Conservation (phyloP, 2,888 invertebrate genomes). For the Heliconius aoede region DNA sequence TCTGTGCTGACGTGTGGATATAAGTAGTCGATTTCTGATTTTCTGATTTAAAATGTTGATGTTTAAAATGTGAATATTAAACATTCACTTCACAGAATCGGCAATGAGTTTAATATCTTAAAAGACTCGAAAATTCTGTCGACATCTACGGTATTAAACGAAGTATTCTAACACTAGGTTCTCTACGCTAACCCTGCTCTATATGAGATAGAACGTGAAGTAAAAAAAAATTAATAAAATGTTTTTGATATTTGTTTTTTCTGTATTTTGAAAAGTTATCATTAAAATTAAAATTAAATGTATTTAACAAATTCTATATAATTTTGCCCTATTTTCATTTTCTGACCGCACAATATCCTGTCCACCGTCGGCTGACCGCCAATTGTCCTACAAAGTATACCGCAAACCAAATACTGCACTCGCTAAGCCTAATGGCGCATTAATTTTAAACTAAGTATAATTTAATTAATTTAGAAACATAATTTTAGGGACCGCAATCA, state of each 20-base stretch:
- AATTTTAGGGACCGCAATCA: neutral
- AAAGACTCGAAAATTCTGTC: too few relatives aligned
- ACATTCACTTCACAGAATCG: too few relatives aligned
- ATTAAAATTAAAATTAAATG: neutral
- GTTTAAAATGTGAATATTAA: too few relatives aligned
- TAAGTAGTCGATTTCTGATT: neutral
- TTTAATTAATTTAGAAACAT: neutral
- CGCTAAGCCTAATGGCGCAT: neutral
- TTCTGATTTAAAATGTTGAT: neutral
- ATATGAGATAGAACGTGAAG: too few relatives aligned
- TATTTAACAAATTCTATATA: conserved; percentile 1
- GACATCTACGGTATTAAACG: too few relatives aligned
- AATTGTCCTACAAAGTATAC: conserved; percentile 31
- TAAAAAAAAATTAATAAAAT: too few relatives aligned
- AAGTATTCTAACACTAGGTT: too few relatives aligned
- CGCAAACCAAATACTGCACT: conserved; percentile 26
- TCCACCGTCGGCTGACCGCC: conserved; percentile 30
- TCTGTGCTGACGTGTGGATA: conserved; percentile 32
- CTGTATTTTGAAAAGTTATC: too few relatives aligned
- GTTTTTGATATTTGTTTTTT: too few relatives aligned
- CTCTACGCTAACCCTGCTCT: too few relatives aligned
- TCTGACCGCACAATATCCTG: conserved; percentile 36
- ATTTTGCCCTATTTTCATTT: conserved; percentile 1
- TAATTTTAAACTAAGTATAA: neutral
- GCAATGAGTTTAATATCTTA: too few relatives aligned